Conservation (phyloP, 2,797 vertebrate genomes). For the Micropoecilia bifurca region DNA sequence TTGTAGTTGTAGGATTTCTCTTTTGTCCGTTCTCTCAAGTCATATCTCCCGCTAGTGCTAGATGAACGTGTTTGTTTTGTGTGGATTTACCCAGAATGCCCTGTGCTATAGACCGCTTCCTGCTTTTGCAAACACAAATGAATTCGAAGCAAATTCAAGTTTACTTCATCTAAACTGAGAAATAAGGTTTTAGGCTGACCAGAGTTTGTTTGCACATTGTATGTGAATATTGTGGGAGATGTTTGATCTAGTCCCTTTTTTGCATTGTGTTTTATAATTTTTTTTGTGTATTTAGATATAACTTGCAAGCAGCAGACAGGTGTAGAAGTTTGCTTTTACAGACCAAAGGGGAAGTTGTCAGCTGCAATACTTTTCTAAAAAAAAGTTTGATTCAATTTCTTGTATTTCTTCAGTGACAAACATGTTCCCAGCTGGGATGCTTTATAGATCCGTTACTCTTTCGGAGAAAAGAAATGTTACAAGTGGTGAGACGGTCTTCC, state of each 20-base stretch:
- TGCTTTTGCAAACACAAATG: too few relatives aligned
- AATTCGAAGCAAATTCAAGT: too few relatives aligned
- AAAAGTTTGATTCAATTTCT: constrained; percentile 10
- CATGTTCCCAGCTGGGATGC: constrained; percentile 12
- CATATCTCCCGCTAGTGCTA: too few relatives aligned
- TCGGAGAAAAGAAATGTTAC: constrained; percentile 22
- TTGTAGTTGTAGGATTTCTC: too few relatives aligned
- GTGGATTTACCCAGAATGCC: too few relatives aligned
- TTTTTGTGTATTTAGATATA: background rate
- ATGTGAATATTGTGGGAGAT: background rate
- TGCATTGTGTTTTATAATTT: background rate
- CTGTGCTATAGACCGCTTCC: too few relatives aligned
- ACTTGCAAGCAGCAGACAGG: background rate
- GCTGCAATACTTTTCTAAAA: background rate
- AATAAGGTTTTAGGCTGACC: too few relatives aligned
- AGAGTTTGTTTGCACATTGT: too few relatives aligned
- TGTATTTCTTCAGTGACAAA: constrained; percentile 23
- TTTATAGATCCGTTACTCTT: constrained; percentile 5
- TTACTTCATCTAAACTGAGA: too few relatives aligned
- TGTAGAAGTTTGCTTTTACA: background rate
- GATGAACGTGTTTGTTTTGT: too few relatives aligned
- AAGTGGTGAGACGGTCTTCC: constrained; percentile 14
- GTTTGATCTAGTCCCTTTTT: background rate
- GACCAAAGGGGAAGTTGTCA: background rate
- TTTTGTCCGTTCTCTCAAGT: too few relatives aligned